Evolutionary conservation across 2,797 vertebrate species (phyloP).

Genomic region (Platalea minor): DNA sequence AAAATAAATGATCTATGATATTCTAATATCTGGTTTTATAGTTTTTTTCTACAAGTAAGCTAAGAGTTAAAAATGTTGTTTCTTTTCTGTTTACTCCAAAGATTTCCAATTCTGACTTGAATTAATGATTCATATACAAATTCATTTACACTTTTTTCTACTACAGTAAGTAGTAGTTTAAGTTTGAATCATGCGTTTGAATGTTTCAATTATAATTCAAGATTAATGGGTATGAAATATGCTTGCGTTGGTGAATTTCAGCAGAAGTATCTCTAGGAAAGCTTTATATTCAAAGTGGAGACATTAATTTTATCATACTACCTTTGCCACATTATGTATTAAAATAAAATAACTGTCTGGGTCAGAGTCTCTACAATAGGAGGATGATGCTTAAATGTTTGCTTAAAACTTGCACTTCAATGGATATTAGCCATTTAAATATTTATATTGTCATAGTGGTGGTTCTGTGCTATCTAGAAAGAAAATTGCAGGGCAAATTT

Average conservation of each 20-base stretch:
- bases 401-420: background rate
- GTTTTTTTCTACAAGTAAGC: background rate
- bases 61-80: constrained; percentile 4
- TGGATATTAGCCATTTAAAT: background rate
- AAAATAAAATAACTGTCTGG: background rate
- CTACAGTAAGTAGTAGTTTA: constrained; percentile 18
- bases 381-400: background rate
- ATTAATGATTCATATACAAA: constrained; percentile 49
- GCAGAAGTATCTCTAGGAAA: constrained; percentile 9
- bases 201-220: constrained; percentile 52
- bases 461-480: background rate
- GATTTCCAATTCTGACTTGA: background rate
- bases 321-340: background rate
- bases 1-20: background rate
- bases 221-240: constrained; percentile 41
- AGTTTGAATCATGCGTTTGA: constrained; percentile 43
- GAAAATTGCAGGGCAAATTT: background rate
- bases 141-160: constrained; percentile 3
- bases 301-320: constrained; percentile 39
- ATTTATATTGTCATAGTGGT: background rate
- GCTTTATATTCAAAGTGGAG: constrained; percentile 7
- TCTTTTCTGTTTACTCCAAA: constrained; percentile 2
- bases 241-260: constrained; percentile 24
- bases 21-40: background rate
- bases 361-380: background rate